Percentiles rank a stretch among this genome's conserved stretches.
Evolutionary conservation across 2,888 invertebrate genomes (phyloP).

Genomic region (Drosophila falleni): DNA sequence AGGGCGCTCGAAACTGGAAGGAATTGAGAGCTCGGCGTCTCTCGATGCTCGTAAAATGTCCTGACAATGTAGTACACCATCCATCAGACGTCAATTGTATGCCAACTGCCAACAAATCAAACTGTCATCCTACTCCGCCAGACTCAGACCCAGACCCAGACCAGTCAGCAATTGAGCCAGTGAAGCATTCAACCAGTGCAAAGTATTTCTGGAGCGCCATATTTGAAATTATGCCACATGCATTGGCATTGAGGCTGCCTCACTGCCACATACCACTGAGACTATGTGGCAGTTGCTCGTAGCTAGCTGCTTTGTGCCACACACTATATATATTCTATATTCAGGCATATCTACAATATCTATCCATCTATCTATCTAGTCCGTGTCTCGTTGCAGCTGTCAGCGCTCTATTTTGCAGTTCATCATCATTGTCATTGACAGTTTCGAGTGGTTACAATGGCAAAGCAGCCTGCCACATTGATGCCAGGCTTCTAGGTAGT

Average conservation of each 20-base stretch:
- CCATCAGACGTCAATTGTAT: constrained; percentile 79
- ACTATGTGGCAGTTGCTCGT: constrained; percentile 18
- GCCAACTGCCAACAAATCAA: constrained; percentile 81
- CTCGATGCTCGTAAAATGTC: constrained; percentile 65
- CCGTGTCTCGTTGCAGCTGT: constrained; percentile 78
- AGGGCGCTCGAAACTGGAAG: constrained; percentile 36
- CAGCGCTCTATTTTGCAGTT: constrained; percentile 80
- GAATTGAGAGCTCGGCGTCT: constrained; percentile 19
- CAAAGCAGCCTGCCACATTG: constrained; percentile 55
- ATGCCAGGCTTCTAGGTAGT: constrained; percentile 1
- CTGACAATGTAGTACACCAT: constrained; percentile 78
- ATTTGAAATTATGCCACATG: constrained; percentile 79
- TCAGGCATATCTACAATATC: constrained; percentile 50
- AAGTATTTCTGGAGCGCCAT: constrained; percentile 77
- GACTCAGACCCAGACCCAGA: constrained; percentile 30
- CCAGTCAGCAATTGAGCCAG: constrained; percentile 48
- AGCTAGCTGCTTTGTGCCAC: constrained; percentile 45
- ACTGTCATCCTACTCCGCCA: constrained; percentile 69
- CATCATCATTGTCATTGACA: constrained; percentile 81
- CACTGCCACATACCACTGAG: constrained; percentile 17
- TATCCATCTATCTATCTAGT: constrained; percentile 51
- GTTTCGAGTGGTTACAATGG: constrained; percentile 79
- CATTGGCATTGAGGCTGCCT: constrained; percentile 45
- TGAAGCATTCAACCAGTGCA: constrained; percentile 69
- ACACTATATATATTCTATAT: constrained; percentile 57